These are phyloP conservation scores for Conus ventricosus DNA, from an alignment of 1,140 invertebrate genomes.

Conservation along the genomic window DNA sequence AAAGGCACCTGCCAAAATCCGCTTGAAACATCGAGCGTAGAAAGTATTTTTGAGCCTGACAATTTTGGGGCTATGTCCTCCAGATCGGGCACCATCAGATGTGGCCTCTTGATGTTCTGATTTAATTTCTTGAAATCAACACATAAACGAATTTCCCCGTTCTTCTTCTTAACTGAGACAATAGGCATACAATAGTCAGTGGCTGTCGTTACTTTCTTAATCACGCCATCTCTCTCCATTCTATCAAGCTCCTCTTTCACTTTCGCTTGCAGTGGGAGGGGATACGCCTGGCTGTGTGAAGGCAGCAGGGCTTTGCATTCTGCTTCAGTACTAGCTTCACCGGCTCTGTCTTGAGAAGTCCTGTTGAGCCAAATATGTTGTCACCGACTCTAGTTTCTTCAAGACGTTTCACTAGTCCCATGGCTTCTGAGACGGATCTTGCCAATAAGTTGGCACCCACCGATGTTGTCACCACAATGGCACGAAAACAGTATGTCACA, in stretches of 20 bases:
- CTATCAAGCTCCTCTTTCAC: slow-evolving; percentile 50
- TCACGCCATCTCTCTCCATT: slow-evolving; percentile 57
- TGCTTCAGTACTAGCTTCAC: slow-evolving; percentile 49
- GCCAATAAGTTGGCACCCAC: neutral
- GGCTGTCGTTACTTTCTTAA: too few species aligned
- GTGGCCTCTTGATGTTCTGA: slow-evolving; percentile 1
- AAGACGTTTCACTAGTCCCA: slow-evolving; percentile 7
- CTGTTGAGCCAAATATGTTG: neutral
- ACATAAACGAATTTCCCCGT: slow-evolving; percentile 62
- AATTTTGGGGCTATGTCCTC: slow-evolving; percentile 42
- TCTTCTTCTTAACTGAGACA: too few species aligned
- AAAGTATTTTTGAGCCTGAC: too few species aligned
- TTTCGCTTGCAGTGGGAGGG: slow-evolving; percentile 57
- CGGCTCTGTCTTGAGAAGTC: neutral
- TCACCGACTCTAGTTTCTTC: too few species aligned
- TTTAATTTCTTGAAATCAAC: slow-evolving; percentile 40
- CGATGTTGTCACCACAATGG: too few species aligned
- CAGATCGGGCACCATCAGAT: slow-evolving; percentile 33
- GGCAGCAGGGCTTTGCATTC: slow-evolving; percentile 37
- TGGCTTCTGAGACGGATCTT: slow-evolving; percentile 6
- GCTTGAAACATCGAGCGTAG: slow-evolving; percentile 57
- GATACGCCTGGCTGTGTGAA: slow-evolving; percentile 57
- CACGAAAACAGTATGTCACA: too few species aligned
- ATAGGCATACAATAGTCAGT: too few species aligned
- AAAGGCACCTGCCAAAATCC: slow-evolving; percentile 46